Evolutionary conservation across 2,113 vertebrate species (phyloP), one percentile per base, ranked within the genome.

Genomic region (Dolichallabes microphthalmus): DNA sequence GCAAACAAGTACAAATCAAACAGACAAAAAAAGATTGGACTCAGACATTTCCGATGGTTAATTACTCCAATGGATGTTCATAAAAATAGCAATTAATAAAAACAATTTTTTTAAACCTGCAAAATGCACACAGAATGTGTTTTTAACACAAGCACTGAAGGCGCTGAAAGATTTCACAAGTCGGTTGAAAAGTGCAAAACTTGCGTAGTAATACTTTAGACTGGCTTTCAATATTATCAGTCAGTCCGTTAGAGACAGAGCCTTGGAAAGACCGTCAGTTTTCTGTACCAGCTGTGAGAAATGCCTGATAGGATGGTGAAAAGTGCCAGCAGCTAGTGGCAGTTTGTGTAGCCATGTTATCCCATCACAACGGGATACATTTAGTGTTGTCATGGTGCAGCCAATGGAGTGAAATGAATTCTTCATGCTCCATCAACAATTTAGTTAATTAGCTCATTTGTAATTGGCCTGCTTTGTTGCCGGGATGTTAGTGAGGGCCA

Each of bases 391-490:
- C 97, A 98, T 97, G 97, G 97, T 95, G 96, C 96, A 95, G 96
- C 96, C 96, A 95, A 96, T 96, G 94, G 96, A 96, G 96, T 96
- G 95, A 97, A 86, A 97, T 97, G 96, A 97, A 97, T 96, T 97
- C 95, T 98, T 97, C 97, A 98, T 99, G 98, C 97, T 98, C 97
- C 97, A 97, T 98, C 98, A 98, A 97, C 98, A 98, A 98, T 98
- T 99, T 98, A 97, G 96, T 98, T 99, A 98, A 99, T 99, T 99
- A 99, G 97, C 97, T 98, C 96, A 97, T 98, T 98, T 98, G 97
- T 98, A 99, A 98, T 98, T 96, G 96, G 96, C 94, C 95, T 95
- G 95, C 97, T 97, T 98, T 98, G 96, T 99, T 98, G 97, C 96
- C 94, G 93, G 95, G 95, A 97, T 96, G 97, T 97, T 97, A 96